Conservation (phyloP, 2,888 invertebrate species). For the Lissocephala sabroskyi region DNA sequence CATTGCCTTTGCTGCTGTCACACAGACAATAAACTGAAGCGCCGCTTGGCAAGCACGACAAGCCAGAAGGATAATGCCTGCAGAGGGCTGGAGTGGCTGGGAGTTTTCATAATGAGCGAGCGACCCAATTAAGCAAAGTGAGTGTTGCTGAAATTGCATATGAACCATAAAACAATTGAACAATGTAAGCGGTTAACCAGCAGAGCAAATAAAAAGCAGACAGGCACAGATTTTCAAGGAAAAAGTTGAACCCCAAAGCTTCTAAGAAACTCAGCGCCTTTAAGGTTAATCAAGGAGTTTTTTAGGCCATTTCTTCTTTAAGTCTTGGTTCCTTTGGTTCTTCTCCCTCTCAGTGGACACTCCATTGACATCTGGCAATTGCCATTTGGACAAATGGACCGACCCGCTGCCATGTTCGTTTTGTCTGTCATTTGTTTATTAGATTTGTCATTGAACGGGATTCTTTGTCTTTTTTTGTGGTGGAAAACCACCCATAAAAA, state of each 20-base stretch:
- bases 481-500: constrained; percentile 33
- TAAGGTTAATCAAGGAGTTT: too few relatives aligned
- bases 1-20: constrained; percentile 53
- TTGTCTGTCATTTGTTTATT: constrained; percentile 54
- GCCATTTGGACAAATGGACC: constrained; percentile 26
- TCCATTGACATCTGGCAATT: constrained; percentile 19
- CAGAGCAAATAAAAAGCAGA: constrained; percentile 21
- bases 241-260: too few relatives aligned
- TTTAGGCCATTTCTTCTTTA: too few relatives aligned
- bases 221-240: too few relatives aligned
- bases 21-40: constrained; percentile 48
- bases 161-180: constrained; percentile 65
- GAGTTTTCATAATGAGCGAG: constrained; percentile 47
- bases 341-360: too few relatives aligned
- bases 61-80: not conserved
- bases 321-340: too few relatives aligned
- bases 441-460: constrained; percentile 59
- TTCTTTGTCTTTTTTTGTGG: constrained; percentile 27
- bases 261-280: too few relatives aligned
- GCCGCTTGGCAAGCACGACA: constrained; percentile 42
- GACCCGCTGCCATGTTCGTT: constrained; percentile 26
- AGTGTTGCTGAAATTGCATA: constrained; percentile 54
- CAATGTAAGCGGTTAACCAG: constrained; percentile 50
- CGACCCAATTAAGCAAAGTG: constrained; percentile 70
- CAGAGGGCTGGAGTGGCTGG: not conserved